Evolutionary conservation across 2,113 vertebrate species (phyloP).

Genomic region (Chunga burmeisteri): DNA sequence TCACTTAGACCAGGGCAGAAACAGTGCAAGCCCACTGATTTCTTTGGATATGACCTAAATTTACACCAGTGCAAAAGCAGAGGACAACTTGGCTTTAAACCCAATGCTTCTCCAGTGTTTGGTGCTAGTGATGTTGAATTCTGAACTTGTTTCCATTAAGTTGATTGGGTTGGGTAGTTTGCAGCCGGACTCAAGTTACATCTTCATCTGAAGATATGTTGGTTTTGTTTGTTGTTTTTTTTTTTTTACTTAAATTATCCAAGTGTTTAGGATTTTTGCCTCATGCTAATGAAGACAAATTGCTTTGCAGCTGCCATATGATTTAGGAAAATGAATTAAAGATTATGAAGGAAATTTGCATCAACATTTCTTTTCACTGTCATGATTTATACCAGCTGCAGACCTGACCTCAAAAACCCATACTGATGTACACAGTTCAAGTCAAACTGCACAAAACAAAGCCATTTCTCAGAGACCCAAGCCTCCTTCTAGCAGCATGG

Average conservation of each 20-base stretch:
- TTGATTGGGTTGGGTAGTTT: background rate
- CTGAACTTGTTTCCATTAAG: background rate
- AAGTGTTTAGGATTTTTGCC: background rate
- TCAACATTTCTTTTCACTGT: background rate
- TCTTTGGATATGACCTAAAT: background rate
- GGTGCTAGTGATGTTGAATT: background rate
- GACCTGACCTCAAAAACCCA: background rate
- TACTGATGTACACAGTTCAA: background rate
- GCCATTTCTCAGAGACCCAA: background rate
- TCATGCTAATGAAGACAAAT: background rate
- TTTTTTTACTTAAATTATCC: background rate
- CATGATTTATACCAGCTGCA: background rate
- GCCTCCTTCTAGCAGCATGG: background rate
- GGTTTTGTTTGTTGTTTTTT: too few relatives aligned
- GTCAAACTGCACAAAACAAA: background rate
- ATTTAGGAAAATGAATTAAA: background rate
- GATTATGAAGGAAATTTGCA: background rate
- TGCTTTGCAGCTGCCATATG: background rate
- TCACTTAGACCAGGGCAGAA: background rate
- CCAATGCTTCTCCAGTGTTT: background rate
- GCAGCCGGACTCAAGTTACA: background rate
- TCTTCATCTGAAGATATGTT: background rate
- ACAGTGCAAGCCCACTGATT: background rate
- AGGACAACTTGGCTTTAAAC: background rate
- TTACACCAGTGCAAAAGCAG: background rate